Base-by-base conservation (phyloP, 2,888 invertebrate species). In the Drosophila imparisetae region DNA sequence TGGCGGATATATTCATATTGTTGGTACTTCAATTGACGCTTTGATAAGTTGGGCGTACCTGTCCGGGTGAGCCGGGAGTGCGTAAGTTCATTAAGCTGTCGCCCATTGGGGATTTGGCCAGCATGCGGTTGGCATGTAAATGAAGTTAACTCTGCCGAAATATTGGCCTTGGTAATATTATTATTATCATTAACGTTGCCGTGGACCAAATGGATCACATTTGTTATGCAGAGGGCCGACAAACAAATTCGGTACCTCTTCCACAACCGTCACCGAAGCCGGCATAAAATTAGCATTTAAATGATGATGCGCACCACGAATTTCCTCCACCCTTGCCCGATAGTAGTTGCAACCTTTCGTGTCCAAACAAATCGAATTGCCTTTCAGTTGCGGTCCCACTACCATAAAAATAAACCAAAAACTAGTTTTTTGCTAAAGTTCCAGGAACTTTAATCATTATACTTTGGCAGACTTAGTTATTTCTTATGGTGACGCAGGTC, bases 231-330 rank as follows among this genome's bases (percentile, higher is more conserved):
- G 27, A 38, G 24, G 2, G 38, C 29, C 45, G 49, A n/a, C 48
- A 52, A 57, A 49, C 42, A 36, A 24, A 40, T 21, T 49, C 18
- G 21, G 27, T 36, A 42, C n/a, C 49, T 21, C 24, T 8, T 8
- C 21, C 24, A 45, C 15, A 15, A 7, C 7, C 7, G 21, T 45
- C 45, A 4, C 45, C 15, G 8, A 38, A 29, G 36, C 21, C 50
- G 15, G 68, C 30, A 76, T 61, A 21, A 74, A 67, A 78, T 77
- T 74, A 66, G 69, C 79, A 78, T 74, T 70, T 58, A 36, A 74
- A 73, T 73, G 49, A 70, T 57, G 69, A 60, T 21, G 8, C 24
- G 24, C 21, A 48, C 30, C 50, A 48, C 21, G 49, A 50, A 32
- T 50, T 55, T 34, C 15, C 13, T 15, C 21, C 11, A n/a, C 11